phyloP scores from a whole-genome alignment of 2,113 vertebrate species.

The Psilopogon haemacephalus region DNA sequence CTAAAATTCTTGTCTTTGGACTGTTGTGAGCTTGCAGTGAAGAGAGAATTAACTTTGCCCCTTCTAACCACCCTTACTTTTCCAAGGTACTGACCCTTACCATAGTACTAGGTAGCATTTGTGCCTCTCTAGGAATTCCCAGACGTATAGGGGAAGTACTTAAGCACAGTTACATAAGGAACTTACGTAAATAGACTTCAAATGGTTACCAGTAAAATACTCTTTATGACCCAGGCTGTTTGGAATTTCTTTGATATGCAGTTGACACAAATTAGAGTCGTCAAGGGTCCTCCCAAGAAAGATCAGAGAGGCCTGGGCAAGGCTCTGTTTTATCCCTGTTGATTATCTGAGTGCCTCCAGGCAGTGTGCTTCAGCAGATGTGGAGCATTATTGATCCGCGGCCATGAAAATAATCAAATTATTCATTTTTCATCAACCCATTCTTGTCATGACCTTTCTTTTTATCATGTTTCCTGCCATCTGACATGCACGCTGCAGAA shows the following conservation, averaged over 20 bases:
- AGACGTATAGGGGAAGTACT: not conserved
- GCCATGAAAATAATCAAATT: slow-evolving; percentile 86
- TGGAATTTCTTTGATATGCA: slow-evolving; percentile 90
- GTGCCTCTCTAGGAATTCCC: not conserved
- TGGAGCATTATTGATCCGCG: slow-evolving; percentile 85
- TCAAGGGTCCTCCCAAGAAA: slow-evolving; percentile 79
- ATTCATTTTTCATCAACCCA: slow-evolving; percentile 82
- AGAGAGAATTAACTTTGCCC: not conserved
- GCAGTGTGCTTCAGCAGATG: slow-evolving; percentile 70
- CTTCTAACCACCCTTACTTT: not conserved
- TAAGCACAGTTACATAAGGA: slow-evolving; percentile 47
- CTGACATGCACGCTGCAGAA: slow-evolving; percentile 42
- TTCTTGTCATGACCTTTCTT: slow-evolving; percentile 67
- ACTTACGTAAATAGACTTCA: slow-evolving; percentile 72
- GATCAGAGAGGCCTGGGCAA: slow-evolving; percentile 81
- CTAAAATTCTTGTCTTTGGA: slow-evolving; percentile 51
- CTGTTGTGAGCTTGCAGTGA: not conserved
- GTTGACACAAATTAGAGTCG: slow-evolving; percentile 87
- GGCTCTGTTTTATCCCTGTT: slow-evolving; percentile 80
- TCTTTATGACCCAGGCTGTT: slow-evolving; percentile 76
- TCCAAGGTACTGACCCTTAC: not conserved
- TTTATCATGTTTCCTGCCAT: slow-evolving; percentile 33
- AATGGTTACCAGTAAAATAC: slow-evolving; percentile 72
- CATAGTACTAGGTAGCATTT: not conserved
- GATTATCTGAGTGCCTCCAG: slow-evolving; percentile 82